Evolutionary conservation across 2,888 invertebrate genomes (phyloP).

Genomic region (Sarcophaga subvicina): DNA sequence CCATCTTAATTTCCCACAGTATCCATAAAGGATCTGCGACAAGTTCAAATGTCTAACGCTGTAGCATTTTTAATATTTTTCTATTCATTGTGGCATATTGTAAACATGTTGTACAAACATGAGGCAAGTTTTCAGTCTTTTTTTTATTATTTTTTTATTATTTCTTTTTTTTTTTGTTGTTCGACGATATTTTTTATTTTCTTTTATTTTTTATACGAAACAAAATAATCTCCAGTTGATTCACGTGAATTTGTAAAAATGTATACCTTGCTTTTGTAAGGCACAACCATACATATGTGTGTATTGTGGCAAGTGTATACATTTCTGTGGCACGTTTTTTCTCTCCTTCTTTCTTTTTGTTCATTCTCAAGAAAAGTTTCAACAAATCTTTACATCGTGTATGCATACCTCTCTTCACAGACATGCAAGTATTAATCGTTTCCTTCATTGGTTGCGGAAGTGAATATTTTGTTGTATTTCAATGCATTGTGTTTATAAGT

Average conservation of each 20-base stretch:
- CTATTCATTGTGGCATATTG: background rate
- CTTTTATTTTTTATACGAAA: too few species aligned
- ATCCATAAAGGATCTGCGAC: constrained; percentile 31
- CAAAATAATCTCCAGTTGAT: constrained; percentile 28
- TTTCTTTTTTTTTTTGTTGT: background rate
- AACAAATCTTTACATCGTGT: constrained; percentile 12
- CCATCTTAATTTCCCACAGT: background rate
- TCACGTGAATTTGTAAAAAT: constrained; percentile 27
- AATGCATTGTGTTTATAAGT: background rate
- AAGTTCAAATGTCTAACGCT: constrained; percentile 50
- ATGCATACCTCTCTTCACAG: constrained; percentile 7
- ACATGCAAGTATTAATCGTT: constrained; percentile 53
- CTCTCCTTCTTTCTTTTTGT: background rate
- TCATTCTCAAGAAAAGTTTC: background rate
- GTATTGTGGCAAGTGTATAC: constrained; percentile 4
- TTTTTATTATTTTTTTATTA: too few species aligned
- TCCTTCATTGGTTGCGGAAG: constrained; percentile 47
- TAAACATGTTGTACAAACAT: constrained; percentile 9
- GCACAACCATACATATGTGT: background rate
- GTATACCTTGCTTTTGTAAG: constrained; percentile 5
- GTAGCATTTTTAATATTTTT: background rate
- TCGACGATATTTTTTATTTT: background rate
- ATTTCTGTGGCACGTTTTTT: constrained; percentile 24
- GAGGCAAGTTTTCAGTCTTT: constrained; percentile 2
- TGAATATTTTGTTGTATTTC: constrained; percentile 30